A percentile compares a stretch with the other conserved stretches of the same genome.
These are phyloP conservation scores for Ochropacha duplaris DNA, from an alignment of 2,888 invertebrate genomes.

Conservation along the genomic window DNA sequence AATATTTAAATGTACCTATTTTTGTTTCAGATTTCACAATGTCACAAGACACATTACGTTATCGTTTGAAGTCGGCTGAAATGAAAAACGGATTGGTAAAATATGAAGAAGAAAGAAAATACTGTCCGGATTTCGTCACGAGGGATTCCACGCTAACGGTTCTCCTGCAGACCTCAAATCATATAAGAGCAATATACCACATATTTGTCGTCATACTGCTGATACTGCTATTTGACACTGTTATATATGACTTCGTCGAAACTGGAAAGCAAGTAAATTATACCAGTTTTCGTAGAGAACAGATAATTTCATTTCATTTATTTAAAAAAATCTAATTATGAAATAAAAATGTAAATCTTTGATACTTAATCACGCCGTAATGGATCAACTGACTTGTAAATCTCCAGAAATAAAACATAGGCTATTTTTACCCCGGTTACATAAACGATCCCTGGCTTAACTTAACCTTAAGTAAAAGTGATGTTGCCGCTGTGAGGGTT, in stretches of 20 bases:
- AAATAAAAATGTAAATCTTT: no score
- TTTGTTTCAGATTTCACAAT: conserved; percentile 20
- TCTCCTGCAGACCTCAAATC: conserved; percentile 87
- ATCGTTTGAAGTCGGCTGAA: conserved; percentile 21
- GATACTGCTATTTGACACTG: conserved; percentile 87
- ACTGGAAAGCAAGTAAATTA: conserved; percentile 87
- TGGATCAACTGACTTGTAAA: no score
- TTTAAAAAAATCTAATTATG: no score
- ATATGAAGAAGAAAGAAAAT: conserved; percentile 33
- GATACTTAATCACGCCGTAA: no score
- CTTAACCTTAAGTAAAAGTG: no score
- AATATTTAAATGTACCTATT: background rate
- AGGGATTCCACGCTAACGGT: conserved; percentile 92
- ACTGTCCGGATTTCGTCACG: conserved; percentile 79
- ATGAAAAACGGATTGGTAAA: conserved; percentile 42
- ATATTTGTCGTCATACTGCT: conserved; percentile 91
- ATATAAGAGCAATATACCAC: conserved; percentile 92
- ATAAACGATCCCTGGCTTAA: no score
- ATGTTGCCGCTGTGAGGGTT: no score
- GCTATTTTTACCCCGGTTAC: no score
- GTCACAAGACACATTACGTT: conserved; percentile 27
- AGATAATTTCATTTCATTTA: no score
- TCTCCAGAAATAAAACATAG: no score
- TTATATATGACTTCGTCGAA: conserved; percentile 88
- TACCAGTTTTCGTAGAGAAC: background rate